Percentiles rank a stretch among this genome's conserved stretches.
phyloP scores from a whole-genome alignment of 2,888 invertebrate species.

The Capitulum mitella region DNA sequence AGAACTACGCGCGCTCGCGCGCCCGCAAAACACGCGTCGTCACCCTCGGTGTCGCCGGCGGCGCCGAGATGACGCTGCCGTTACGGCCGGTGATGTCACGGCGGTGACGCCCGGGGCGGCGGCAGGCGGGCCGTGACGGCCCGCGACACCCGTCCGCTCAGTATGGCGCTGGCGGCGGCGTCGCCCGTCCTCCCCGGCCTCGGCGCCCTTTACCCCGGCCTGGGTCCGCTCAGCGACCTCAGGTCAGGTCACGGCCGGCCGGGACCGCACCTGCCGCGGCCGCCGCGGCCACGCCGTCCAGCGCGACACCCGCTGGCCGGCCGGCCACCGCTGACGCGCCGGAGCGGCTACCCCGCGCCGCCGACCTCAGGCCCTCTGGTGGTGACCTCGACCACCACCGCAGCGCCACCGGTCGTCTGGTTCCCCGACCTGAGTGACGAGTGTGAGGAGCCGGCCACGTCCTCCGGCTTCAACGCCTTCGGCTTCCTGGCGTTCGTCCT shows the following conservation, averaged over 20 bases:
- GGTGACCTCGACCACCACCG: neutral
- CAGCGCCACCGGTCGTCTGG: conserved; percentile 3
- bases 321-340: neutral
- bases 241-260: neutral
- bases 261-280: too few relatives aligned
- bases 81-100: too few relatives aligned
- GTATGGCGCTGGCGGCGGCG: neutral
- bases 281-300: neutral
- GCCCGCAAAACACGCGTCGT: too few relatives aligned
- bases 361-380: neutral
- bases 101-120: too few relatives aligned
- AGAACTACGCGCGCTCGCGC: too few relatives aligned
- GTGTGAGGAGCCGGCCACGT: neutral
- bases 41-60: too few relatives aligned
- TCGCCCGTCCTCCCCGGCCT: neutral
- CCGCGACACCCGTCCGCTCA: neutral
- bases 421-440: neutral
- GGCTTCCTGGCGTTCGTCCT: neutral
- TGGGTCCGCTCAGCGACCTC: neutral
- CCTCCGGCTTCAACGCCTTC: neutral
- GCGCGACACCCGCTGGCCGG: neutral
- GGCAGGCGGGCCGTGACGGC: neutral
- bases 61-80: too few relatives aligned
- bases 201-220: neutral
- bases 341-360: neutral